These are phyloP conservation scores for Helicoverpa assulta DNA, from an alignment of 2,888 invertebrate genomes.

Conservation along the genomic window DNA sequence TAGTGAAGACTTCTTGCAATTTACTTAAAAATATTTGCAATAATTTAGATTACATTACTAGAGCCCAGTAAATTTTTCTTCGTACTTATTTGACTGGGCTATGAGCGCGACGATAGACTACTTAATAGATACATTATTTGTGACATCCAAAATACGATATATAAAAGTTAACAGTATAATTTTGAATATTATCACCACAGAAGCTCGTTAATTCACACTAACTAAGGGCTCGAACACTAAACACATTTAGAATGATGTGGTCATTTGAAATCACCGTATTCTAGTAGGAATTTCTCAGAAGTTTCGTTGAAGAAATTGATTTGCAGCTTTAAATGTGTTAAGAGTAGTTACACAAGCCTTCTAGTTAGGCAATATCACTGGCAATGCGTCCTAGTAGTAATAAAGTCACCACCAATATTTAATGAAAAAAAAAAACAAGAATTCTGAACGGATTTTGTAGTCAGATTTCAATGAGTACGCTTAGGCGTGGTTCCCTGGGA, in stretches of 20 bases:
- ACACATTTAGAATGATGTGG: too few species aligned
- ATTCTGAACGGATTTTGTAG: background rate
- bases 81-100: too few species aligned
- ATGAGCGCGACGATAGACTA: background rate
- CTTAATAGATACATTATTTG: constrained; percentile 7
- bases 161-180: constrained; percentile 33
- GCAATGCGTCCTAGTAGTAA: constrained; percentile 18
- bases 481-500: background rate
- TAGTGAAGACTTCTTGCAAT: background rate
- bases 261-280: too few species aligned
- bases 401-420: background rate
- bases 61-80: too few species aligned
- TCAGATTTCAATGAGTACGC: constrained; percentile 5
- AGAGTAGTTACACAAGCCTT: too few species aligned
- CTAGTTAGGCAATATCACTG: background rate
- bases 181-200: constrained; percentile 45
- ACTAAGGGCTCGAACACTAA: constrained; percentile 4
- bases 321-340: too few species aligned
- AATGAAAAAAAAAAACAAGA: background rate
- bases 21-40: too few species aligned
- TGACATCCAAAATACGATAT: constrained; percentile 27
- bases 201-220: constrained; percentile 36
- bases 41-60: too few species aligned
- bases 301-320: too few species aligned
- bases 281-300: too few species aligned